phyloP scores from a whole-genome alignment of 1,140 invertebrate species.

The Bombyx mandarina region DNA sequence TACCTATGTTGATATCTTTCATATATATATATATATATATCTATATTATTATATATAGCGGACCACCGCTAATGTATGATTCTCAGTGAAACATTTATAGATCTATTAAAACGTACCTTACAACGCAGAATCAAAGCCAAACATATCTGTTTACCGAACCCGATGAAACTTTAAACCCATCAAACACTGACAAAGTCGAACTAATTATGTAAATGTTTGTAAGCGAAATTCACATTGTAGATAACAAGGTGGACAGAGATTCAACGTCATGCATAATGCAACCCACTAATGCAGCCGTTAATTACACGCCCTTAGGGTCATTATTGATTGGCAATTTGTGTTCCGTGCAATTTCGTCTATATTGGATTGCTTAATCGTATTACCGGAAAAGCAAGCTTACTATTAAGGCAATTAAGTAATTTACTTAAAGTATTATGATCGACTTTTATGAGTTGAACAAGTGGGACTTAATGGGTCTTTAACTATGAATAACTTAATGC shows the following conservation, averaged over 20 bases:
- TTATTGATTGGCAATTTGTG: conserved; percentile 52
- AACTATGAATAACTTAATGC: neutral
- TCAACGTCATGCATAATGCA: conserved; percentile 53
- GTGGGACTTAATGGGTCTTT: neutral
- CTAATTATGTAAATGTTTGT: conserved; percentile 45
- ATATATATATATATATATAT: too few species aligned
- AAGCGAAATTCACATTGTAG: conserved; percentile 27
- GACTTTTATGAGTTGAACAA: conserved; percentile 4
- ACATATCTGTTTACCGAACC: too few species aligned
- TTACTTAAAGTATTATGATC: conserved; percentile 20
- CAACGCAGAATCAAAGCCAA: too few species aligned
- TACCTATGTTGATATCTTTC: too few species aligned
- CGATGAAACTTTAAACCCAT: neutral
- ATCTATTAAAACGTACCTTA: too few species aligned
- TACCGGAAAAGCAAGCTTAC: conserved; percentile 14
- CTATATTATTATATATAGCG: too few species aligned
- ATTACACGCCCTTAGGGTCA: conserved; percentile 44
- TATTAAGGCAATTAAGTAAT: conserved; percentile 24
- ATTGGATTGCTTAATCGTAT: conserved; percentile 34
- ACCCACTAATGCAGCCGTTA: conserved; percentile 45
- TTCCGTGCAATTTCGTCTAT: conserved; percentile 31
- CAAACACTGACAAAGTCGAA: conserved; percentile 1
- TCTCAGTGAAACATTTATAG: too few species aligned
- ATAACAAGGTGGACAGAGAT: conserved; percentile 37
- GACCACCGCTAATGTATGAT: too few species aligned